phyloP scores from a whole-genome alignment of 2,888 invertebrate species.

The Ormyrus rosae region DNA sequence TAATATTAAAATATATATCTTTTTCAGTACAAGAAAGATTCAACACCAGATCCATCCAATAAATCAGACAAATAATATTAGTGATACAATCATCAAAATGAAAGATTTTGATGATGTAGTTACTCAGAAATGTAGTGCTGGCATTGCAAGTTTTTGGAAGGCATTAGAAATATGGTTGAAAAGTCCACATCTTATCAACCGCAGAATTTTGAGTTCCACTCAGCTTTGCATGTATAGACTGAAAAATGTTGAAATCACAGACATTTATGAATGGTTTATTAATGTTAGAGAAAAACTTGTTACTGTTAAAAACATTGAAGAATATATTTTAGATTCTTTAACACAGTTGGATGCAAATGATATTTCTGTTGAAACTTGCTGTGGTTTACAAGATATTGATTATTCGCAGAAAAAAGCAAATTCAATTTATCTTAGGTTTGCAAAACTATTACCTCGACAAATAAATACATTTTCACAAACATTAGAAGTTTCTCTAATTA shows the following conservation, averaged over 20 bases:
- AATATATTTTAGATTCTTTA: slow-evolving; percentile 66
- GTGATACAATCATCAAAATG: slow-evolving; percentile 49
- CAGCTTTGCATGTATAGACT: slow-evolving; percentile 61
- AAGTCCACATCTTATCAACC: slow-evolving; percentile 85
- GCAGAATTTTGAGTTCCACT: slow-evolving; percentile 80
- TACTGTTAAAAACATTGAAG: slow-evolving; percentile 59
- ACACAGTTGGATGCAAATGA: slow-evolving; percentile 55
- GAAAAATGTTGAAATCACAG: slow-evolving; percentile 23
- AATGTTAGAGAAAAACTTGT: slow-evolving; percentile 38
- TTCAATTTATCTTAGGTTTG: slow-evolving; percentile 72
- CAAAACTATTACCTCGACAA: slow-evolving; percentile 75
- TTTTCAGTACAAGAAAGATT: slow-evolving; percentile 64
- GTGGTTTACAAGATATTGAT: slow-evolving; percentile 52
- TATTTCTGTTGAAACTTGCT: slow-evolving; percentile 38
- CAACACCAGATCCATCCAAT: slow-evolving; percentile 41
- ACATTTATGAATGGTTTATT: slow-evolving; percentile 53
- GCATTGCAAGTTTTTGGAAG: slow-evolving; percentile 80
- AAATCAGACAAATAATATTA: slow-evolving; percentile 19
- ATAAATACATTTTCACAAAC: slow-evolving; percentile 73
- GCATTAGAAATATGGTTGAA: slow-evolving; percentile 80
- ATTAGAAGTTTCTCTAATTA: slow-evolving; percentile 69
- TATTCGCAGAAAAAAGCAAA: slow-evolving; percentile 55
- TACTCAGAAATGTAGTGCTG: slow-evolving; percentile 62
- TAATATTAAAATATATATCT: slow-evolving; percentile 34
- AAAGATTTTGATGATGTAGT: slow-evolving; percentile 58